phyloP scores from a whole-genome alignment of 2,888 invertebrate species.

The Poecilus cupreus region DNA sequence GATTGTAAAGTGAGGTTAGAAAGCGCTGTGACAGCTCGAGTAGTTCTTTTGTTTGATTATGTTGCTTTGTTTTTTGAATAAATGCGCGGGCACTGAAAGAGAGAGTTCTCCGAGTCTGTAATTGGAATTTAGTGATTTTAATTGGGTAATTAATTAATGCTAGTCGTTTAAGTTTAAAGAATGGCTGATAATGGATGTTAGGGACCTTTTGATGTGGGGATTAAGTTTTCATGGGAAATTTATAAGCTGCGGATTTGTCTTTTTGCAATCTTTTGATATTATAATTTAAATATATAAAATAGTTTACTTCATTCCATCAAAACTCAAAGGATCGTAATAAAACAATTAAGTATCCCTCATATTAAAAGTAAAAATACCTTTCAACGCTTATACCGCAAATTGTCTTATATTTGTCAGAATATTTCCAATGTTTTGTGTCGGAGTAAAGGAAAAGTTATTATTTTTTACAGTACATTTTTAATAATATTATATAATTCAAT shows the following conservation, averaged over 20 bases:
- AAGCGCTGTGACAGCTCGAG: neutral
- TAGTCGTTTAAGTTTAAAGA: slow-evolving; percentile 4
- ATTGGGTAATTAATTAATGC: slow-evolving; percentile 22
- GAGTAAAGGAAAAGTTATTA: too few relatives aligned
- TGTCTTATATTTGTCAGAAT: too few relatives aligned
- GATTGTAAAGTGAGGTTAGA: neutral
- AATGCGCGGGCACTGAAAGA: neutral
- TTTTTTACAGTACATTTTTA: too few relatives aligned
- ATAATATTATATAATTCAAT: too few relatives aligned
- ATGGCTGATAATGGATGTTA: slow-evolving; percentile 1
- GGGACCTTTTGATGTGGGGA: neutral
- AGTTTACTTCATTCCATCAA: too few relatives aligned
- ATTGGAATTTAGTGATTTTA: slow-evolving; percentile 21
- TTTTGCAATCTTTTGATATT: neutral
- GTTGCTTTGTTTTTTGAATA: neutral
- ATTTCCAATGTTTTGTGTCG: too few relatives aligned
- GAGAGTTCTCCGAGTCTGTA: neutral
- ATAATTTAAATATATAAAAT: too few relatives aligned
- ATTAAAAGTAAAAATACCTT: too few relatives aligned
- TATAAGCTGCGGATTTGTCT: neutral
- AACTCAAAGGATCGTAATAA: too few relatives aligned
- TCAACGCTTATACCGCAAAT: too few relatives aligned
- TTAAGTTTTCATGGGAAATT: neutral
- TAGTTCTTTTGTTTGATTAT: slow-evolving; percentile 10
- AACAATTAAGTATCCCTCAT: too few relatives aligned